Evolutionary conservation across 2,797 vertebrate genomes (phyloP), one percentile per base, ranked within the genome.

Genomic region (Lepidocolaptes lacrymiger): DNA sequence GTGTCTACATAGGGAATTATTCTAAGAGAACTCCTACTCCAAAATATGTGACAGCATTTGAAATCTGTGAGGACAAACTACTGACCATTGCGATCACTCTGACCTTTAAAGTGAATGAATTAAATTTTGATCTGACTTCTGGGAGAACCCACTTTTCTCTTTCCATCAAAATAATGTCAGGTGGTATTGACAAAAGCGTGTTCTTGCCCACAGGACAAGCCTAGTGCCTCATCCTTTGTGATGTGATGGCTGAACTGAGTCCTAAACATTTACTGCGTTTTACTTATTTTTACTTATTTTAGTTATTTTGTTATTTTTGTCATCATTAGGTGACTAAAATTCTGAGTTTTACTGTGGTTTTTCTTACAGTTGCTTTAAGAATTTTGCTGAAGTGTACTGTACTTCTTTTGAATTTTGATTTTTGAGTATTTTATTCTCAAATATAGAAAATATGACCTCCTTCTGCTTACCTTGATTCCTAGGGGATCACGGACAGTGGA

Each of bases 401-500:
- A 30, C 13, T 44, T 36, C 34, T 43, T 61, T 34, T 4, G 1
- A 15, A 56, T 58, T 88, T 71, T 14, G 20, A 51, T 54, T 67
- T 93, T 85, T 58, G 32, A 44, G 22, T 10, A 21, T 28, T 81
- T 61, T 78, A 32, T n/a, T 91, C 39, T 72, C 34, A 80, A 63
- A 39, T 62, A 9, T 34, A 88, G 34, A 63, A 81, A 81, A 64
- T 9, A 7, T 24, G 4, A 82, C 12, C 58, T 62, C 5, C 23
- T 32, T 83, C 58, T 79, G 12, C 37, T 85, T 56, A 26, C 59
- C 66, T 84, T 85, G 18, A 51, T 82, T 79, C 10, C 28, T 98
- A 99, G 99, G 99, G 97, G 78, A 98, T 99, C 94, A 98, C 98
- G 71, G 99, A 99, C 71, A 98, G 99, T 18, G 98, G 98, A 72